Percentiles rank a stretch among this genome's conserved stretches.
phyloP scores from a whole-genome alignment of 2,888 invertebrate genomes.

The Caenorhabditis becei region DNA sequence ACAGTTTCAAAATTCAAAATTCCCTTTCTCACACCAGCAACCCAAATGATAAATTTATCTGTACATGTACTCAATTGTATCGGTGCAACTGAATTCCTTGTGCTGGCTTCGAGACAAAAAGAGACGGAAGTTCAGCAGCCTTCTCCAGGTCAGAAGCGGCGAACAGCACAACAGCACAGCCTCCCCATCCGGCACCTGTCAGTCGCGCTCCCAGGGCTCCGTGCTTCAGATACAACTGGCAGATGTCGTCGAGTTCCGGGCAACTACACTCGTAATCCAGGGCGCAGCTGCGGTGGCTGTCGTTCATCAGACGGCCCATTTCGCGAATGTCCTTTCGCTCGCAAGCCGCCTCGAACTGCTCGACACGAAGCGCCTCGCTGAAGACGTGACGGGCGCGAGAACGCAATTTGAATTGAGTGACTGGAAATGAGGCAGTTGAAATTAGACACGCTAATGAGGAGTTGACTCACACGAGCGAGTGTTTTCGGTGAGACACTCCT shows the following conservation, averaged over 20 bases:
- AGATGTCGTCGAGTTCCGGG: constrained; percentile 87
- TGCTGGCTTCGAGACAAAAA: constrained; percentile 67
- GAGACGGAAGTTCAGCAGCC: constrained; percentile 39
- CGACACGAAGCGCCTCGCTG: constrained; percentile 90
- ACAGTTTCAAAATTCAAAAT: too few species aligned
- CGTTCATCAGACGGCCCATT: constrained; percentile 89
- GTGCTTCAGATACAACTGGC: constrained; percentile 70
- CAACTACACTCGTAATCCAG: constrained; percentile 92
- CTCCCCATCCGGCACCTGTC: constrained; percentile 88
- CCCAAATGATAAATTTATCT: constrained; percentile 5
- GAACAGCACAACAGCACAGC: constrained; percentile 92
- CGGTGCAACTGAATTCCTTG: constrained; percentile 62
- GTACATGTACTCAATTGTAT: constrained; percentile 11
- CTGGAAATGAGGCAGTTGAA: constrained; percentile 64
- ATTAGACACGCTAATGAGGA: not conserved
- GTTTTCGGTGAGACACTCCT: constrained; percentile 63
- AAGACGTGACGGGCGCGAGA: constrained; percentile 92
- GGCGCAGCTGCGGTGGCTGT: constrained; percentile 89
- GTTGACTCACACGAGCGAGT: constrained; percentile 59
- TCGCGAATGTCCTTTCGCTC: constrained; percentile 60
- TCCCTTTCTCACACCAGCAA: not conserved
- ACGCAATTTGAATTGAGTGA: constrained; percentile 85
- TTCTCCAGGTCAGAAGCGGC: constrained; percentile 19
- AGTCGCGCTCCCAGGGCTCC: constrained; percentile 90
- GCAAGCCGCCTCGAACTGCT: constrained; percentile 87